A percentile compares a stretch with the other conserved stretches of the same genome.
Evolutionary conservation across 2,113 vertebrate species (phyloP).

Genomic region (Podarcis raffonei): DNA sequence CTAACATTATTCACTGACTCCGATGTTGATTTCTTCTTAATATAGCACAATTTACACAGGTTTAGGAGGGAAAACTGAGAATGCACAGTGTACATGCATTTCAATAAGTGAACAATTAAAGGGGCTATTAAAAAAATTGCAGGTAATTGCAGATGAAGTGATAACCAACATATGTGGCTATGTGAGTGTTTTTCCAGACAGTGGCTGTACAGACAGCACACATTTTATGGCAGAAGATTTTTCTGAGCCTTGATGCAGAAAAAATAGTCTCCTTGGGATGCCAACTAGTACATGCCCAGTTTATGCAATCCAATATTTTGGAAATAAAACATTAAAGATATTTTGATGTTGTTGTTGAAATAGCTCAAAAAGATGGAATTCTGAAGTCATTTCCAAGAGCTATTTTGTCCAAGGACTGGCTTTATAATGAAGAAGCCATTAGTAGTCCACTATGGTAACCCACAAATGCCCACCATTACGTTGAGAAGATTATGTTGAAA

Average conservation of each 20-base stretch:
- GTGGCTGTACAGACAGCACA: neutral
- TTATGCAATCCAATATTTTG: neutral
- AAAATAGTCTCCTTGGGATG: neutral
- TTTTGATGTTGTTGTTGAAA: neutral
- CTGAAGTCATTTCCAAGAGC: neutral
- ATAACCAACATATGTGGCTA: neutral
- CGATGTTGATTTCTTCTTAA: neutral
- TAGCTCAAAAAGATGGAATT: neutral
- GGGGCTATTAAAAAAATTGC: neutral
- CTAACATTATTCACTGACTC: neutral
- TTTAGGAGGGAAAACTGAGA: neutral
- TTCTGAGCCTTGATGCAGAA: neutral
- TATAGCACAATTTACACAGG: neutral
- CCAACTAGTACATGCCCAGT: neutral
- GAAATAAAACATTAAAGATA: neutral
- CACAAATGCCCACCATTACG: neutral
- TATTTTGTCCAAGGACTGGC: neutral
- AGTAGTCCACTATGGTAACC: neutral
- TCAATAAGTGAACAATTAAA: neutral
- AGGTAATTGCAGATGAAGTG: neutral
- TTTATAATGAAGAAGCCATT: neutral
- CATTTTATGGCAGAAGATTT: neutral
- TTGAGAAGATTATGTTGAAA: neutral
- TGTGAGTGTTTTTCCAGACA: neutral
- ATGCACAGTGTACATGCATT: rapidly evolving